Conservation (phyloP, 1,140 invertebrate genomes). For the Drosophila novamexicana region DNA sequence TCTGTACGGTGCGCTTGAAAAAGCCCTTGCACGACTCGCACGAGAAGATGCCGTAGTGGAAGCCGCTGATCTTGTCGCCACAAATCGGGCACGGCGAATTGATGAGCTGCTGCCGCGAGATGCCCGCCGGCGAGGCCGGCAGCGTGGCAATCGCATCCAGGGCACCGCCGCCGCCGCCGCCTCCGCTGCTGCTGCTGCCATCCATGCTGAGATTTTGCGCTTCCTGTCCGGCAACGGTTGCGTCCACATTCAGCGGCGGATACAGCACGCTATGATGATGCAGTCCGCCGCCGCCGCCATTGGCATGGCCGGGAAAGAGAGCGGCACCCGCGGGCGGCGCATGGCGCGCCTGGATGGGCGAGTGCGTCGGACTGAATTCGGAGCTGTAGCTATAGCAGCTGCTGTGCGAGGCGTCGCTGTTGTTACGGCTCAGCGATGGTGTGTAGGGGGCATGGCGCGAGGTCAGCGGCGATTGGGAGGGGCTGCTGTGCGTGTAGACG, state of each 20-base stretch:
- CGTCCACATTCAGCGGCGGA: conserved; percentile 80
- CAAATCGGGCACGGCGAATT: conserved; percentile 97
- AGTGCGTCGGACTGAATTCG: conserved; percentile 93
- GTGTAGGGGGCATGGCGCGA: conserved; percentile 92
- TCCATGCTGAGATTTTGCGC: conserved; percentile 79
- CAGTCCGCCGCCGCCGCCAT: conserved; percentile 85
- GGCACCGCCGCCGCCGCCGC: background rate
- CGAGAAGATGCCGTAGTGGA: conserved; percentile 98
- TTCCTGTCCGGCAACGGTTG: conserved; percentile 43
- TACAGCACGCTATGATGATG: conserved; percentile 86
- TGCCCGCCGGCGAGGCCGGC: conserved; percentile 87
- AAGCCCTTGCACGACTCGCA: conserved; percentile 99
- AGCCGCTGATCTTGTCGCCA: conserved; percentile 97
- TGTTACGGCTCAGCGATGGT: conserved; percentile 93
- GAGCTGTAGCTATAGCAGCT: conserved; percentile 91
- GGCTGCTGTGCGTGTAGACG: conserved; percentile 91
- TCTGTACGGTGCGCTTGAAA: conserved; percentile 99
- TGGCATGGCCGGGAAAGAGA: conserved; percentile 44
- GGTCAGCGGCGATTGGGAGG: conserved; percentile 93
- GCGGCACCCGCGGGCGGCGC: conserved; percentile 52
- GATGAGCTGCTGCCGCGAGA: conserved; percentile 92
- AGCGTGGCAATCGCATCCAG: conserved; percentile 41
- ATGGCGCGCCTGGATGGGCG: conserved; percentile 90
- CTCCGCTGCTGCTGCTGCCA: conserved; percentile 16
- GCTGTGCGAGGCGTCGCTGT: conserved; percentile 94